These are phyloP conservation scores for Lysandra coridon DNA, from an alignment of 2,888 invertebrate species.

Conservation along the genomic window DNA sequence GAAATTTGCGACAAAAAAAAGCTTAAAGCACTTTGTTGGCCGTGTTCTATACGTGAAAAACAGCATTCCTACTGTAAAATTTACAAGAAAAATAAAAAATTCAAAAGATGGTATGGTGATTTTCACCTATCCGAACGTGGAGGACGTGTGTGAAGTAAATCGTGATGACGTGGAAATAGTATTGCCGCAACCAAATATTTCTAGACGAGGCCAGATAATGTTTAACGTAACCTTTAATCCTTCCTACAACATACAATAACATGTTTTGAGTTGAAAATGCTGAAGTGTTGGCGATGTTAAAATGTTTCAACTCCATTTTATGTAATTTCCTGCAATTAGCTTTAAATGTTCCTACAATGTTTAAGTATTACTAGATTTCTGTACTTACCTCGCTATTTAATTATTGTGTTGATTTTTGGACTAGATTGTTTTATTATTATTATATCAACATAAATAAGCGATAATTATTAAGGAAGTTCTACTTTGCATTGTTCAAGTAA, in stretches of 20 bases:
- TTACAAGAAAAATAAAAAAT: slow-evolving; percentile 33
- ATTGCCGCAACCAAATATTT: slow-evolving; percentile 38
- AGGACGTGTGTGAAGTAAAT: slow-evolving; percentile 40
- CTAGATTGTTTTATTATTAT: slow-evolving; percentile 1
- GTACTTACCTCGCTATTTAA: neutral
- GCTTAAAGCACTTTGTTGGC: slow-evolving; percentile 34
- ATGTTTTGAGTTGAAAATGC: neutral
- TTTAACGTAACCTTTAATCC: slow-evolving; percentile 36
- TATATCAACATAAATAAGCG: neutral
- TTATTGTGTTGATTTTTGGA: neutral
- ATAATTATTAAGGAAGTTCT: neutral
- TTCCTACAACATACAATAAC: slow-evolving; percentile 32
- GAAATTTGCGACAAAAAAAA: slow-evolving; percentile 29
- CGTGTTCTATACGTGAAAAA: slow-evolving; percentile 35
- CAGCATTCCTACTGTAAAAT: slow-evolving; percentile 39
- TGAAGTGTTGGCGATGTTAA: neutral
- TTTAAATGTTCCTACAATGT: neutral
- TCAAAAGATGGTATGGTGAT: slow-evolving; percentile 34
- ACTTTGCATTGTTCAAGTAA: neutral
- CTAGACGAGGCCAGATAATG: slow-evolving; percentile 38
- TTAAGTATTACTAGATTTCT: neutral
- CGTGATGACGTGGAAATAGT: slow-evolving; percentile 39
- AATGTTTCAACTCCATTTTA: neutral
- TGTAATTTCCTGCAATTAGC: neutral
- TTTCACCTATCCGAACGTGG: slow-evolving; percentile 38